A percentile compares a stretch with the other conserved stretches of the same genome.
Conservation (phyloP, 1,140 invertebrate species). For the Saccostrea echinata region DNA sequence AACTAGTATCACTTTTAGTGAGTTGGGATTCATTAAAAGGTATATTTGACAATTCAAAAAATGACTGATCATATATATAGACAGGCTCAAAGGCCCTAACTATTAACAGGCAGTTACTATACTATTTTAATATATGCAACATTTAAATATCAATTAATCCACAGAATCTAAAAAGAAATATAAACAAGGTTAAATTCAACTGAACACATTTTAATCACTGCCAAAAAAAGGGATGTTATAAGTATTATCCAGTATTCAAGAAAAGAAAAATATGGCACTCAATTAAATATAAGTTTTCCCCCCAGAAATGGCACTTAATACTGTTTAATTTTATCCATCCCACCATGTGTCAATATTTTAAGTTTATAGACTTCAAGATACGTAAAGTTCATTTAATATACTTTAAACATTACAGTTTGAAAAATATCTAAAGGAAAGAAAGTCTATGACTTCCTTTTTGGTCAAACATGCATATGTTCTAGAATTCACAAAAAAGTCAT, state of each 20-base stretch:
- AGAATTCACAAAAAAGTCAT: too few species aligned
- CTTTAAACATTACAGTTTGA: background rate
- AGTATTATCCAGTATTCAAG: too few species aligned
- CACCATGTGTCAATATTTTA: background rate
- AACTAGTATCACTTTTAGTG: background rate
- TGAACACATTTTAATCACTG: too few species aligned
- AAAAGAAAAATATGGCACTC: too few species aligned
- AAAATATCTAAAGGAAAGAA: background rate
- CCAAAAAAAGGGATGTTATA: too few species aligned
- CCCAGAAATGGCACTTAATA: too few species aligned
- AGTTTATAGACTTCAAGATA: background rate
- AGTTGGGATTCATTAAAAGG: background rate
- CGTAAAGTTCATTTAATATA: background rate
- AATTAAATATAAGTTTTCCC: too few species aligned
- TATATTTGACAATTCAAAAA: background rate
- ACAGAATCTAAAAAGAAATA: background rate
- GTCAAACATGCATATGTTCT: background rate
- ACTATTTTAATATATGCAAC: background rate
- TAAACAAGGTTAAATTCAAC: too few species aligned
- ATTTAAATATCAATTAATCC: conserved; percentile 2
- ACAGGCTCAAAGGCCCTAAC: background rate
- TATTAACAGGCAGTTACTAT: background rate
- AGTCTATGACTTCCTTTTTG: background rate
- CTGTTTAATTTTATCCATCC: background rate
- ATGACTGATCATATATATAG: background rate